These are phyloP conservation scores for Orcinus orca DNA, from an alignment of 2,113 vertebrate genomes.

Conservation along the genomic window DNA sequence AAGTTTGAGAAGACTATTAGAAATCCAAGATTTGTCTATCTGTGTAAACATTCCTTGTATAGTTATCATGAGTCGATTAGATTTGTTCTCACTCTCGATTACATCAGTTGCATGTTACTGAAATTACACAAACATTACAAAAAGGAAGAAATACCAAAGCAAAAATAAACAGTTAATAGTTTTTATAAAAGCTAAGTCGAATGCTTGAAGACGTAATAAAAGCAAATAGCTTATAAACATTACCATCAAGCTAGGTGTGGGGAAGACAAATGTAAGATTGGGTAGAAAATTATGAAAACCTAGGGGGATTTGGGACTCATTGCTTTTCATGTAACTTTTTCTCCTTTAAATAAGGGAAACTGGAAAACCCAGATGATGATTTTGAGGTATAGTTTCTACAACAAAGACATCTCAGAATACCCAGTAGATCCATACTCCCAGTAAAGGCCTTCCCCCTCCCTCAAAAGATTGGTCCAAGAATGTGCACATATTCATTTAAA, in stretches of 20 bases:
- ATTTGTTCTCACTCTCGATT: background rate
- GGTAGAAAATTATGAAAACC: background rate
- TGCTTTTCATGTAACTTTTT: background rate
- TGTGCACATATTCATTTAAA: background rate
- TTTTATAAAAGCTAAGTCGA: background rate
- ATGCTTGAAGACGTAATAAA: conserved; percentile 1
- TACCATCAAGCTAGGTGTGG: background rate
- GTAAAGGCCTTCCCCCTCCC: background rate
- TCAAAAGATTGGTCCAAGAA: background rate
- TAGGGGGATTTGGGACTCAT: background rate
- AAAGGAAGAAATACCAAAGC: background rate
- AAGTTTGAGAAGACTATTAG: background rate
- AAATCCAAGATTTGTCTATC: background rate
- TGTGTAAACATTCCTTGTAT: background rate
- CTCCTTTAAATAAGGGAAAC: background rate
- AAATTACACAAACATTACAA: background rate
- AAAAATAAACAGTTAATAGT: background rate
- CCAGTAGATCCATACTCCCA: background rate
- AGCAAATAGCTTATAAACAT: background rate
- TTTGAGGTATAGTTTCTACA: background rate
- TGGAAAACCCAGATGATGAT: background rate
- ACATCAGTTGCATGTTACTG: background rate
- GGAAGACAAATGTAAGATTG: background rate
- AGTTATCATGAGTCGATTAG: background rate
- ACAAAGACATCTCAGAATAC: background rate